phyloP scores from a whole-genome alignment of 30 jellyfish, hydroid and myxozoan species.

The Pelagia noctiluca region DNA sequence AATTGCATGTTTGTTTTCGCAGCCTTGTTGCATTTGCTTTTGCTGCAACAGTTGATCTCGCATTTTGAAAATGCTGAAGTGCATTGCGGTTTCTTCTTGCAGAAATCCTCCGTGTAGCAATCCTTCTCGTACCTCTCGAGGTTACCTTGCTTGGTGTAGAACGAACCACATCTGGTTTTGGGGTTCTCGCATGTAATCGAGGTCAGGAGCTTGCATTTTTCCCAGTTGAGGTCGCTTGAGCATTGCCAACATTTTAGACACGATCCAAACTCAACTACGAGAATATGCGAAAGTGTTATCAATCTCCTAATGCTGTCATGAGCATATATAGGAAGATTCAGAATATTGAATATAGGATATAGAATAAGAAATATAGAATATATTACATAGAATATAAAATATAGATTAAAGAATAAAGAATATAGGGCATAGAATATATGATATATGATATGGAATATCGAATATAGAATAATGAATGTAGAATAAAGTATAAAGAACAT shows the following conservation, averaged over 20 bases:
- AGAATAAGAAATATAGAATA: too few species aligned
- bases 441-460: too few species aligned
- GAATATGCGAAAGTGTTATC: background rate
- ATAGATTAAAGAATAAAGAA: too few species aligned
- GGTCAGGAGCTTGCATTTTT: constrained; percentile 42
- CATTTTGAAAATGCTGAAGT: constrained; percentile 49
- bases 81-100: constrained; percentile 68
- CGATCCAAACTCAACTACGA: constrained; percentile 12
- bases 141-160: constrained; percentile 76
- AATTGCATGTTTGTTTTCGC: constrained; percentile 6
- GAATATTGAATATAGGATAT: too few species aligned
- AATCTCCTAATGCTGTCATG: background rate
- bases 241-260: constrained; percentile 82
- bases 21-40: constrained; percentile 60
- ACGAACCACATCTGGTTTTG: constrained; percentile 74
- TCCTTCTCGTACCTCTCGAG: constrained; percentile 77
- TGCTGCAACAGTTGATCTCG: constrained; percentile 69
- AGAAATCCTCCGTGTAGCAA: constrained; percentile 77
- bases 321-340: too few species aligned
- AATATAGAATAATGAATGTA: too few species aligned
- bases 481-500: too few species aligned
- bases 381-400: too few species aligned
- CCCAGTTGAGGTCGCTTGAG: constrained; percentile 68
- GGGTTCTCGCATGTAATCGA: constrained; percentile 60
- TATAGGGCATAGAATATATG: too few species aligned